Conservation (phyloP, 1,140 invertebrate genomes). For the Elymnias hypermnestra region DNA sequence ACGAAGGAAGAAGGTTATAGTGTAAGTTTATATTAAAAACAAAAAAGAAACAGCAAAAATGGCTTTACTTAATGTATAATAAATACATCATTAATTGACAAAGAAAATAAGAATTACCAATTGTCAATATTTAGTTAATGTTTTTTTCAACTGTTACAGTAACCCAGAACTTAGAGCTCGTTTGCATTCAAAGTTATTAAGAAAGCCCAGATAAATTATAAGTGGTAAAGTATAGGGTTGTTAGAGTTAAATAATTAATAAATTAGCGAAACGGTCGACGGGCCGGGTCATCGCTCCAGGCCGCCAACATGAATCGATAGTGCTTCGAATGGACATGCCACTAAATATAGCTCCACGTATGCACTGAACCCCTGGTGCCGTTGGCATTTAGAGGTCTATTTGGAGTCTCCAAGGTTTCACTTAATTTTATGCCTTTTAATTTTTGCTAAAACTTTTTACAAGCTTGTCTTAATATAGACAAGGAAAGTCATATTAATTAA, state of each 20-base stretch:
- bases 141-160: too few relatives aligned
- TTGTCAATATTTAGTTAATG: too few relatives aligned
- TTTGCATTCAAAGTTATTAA: not conserved
- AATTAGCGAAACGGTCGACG: conserved; percentile 61
- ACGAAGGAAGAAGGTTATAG: too few relatives aligned
- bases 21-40: too few relatives aligned
- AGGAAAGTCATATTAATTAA: too few relatives aligned
- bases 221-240: conserved; percentile 29
- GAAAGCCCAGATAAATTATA: not conserved
- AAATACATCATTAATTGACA: too few relatives aligned
- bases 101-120: too few relatives aligned
- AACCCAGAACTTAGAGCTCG: too few relatives aligned
- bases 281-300: conserved; percentile 57
- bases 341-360: conserved; percentile 51
- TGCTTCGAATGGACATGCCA: conserved; percentile 65
- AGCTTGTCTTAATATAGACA: too few relatives aligned
- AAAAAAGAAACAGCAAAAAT: too few relatives aligned
- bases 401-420: conserved; percentile 2
- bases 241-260: conserved; percentile 66
- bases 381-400: conserved; percentile 21
- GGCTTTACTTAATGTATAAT: too few relatives aligned
- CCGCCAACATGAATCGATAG: conserved; percentile 63
- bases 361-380: conserved; percentile 33
- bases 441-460: too few relatives aligned
- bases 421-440: conserved; percentile 9